Evolutionary conservation across 2,113 vertebrate species (phyloP).

Genomic region (Chiloscyllium plagiosum): DNA sequence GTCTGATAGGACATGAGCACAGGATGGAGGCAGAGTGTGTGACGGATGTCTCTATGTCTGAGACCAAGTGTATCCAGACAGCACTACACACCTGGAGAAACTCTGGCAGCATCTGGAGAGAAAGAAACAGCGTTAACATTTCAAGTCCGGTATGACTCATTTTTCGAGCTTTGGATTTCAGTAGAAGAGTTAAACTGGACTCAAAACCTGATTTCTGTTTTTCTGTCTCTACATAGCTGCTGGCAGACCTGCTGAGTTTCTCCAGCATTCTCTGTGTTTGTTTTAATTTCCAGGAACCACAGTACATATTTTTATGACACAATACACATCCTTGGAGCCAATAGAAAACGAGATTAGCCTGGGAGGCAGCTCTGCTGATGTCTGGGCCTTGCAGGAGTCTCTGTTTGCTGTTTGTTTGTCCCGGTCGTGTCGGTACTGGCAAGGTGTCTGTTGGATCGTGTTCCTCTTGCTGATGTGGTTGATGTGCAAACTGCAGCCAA

Average conservation of each 20-base stretch:
- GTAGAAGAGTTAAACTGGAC: no score
- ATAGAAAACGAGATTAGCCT: background rate
- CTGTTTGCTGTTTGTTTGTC: background rate
- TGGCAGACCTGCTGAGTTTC: no score
- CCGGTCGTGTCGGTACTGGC: background rate
- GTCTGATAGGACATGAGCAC: background rate
- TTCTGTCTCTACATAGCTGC: no score
- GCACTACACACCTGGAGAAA: background rate
- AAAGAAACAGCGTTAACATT: no score
- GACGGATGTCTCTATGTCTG: background rate
- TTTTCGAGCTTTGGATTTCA: no score
- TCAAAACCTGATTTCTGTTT: no score
- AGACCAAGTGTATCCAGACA: background rate
- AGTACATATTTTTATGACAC: background rate
- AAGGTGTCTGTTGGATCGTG: background rate
- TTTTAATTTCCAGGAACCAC: no score
- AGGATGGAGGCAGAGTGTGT: no score
- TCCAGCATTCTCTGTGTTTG: no score
- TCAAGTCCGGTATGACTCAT: no score
- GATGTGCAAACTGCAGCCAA: background rate
- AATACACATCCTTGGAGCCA: background rate
- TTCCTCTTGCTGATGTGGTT: background rate
- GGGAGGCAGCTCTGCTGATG: background rate
- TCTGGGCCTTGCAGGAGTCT: background rate
- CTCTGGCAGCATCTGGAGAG: no score